A percentile compares a stretch with the other conserved stretches of the same genome.
Evolutionary conservation across 1,140 invertebrate species (phyloP).

Genomic region (Lepidurus couesii): DNA sequence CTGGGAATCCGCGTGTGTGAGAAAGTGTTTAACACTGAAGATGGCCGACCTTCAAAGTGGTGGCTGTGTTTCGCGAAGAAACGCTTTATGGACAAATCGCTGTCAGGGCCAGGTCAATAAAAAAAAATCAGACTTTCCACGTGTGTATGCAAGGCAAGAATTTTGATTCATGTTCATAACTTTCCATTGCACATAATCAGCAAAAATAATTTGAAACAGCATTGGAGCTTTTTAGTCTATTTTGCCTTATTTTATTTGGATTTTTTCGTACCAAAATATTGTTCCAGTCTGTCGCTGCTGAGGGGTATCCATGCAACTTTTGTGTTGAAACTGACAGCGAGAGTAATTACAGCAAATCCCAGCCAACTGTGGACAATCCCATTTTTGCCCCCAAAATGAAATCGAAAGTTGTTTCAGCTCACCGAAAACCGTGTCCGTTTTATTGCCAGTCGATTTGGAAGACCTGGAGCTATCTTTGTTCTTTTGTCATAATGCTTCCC

Average conservation of each 20-base stretch:
- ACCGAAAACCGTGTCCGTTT: not conserved
- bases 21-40: constrained; percentile 80
- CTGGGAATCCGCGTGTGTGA: constrained; percentile 84
- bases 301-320: not conserved
- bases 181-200: constrained; percentile 15
- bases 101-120: constrained; percentile 54
- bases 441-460: no score
- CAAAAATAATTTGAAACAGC: constrained; percentile 2
- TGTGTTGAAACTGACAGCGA: not conserved
- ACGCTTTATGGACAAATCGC: constrained; percentile 99
- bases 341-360: not conserved
- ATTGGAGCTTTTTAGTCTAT: constrained; percentile 8
- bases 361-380: not conserved
- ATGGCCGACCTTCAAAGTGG: constrained; percentile 97
- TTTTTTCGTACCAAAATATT: not conserved
- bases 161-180: not conserved
- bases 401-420: not conserved
- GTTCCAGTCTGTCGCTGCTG: not conserved
- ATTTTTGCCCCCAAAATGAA: not conserved
- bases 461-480: no score
- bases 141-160: constrained; percentile 7
- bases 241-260: not conserved
- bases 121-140: not conserved
- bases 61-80: constrained; percentile 99
- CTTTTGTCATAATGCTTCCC: not conserved